These are phyloP conservation scores for Strigamia transsilvanica DNA, from an alignment of 2,888 invertebrate species.

Conservation along the genomic window DNA sequence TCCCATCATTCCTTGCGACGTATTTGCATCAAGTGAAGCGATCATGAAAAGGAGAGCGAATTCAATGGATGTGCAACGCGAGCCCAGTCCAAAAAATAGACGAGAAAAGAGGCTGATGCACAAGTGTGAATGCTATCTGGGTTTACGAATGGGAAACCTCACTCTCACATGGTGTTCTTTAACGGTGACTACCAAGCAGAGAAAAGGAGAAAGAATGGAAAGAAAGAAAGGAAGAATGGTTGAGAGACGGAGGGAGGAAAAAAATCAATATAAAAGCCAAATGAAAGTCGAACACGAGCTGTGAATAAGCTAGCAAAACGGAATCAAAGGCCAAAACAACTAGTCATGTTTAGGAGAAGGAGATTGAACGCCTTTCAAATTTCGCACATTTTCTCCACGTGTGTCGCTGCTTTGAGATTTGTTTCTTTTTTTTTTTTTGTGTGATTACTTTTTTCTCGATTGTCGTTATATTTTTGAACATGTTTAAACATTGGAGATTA, in stretches of 20 bases:
- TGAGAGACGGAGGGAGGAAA: not conserved
- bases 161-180: constrained; percentile 30
- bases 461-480: too few relatives aligned
- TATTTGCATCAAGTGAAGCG: constrained; percentile 21
- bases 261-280: constrained; percentile 26
- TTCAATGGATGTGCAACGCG: constrained; percentile 26
- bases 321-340: constrained; percentile 21
- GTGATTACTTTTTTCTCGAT: not conserved
- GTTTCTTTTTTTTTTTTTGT: not conserved
- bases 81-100: constrained; percentile 30
- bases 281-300: constrained; percentile 30
- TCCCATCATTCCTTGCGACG: constrained; percentile 20
- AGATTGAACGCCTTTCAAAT: not conserved
- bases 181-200: constrained; percentile 26
- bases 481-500: too few relatives aligned
- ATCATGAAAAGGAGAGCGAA: constrained; percentile 30
- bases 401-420: not conserved
- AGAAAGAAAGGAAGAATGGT: constrained; percentile 15
- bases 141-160: constrained; percentile 26
- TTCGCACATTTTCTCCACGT: not conserved
- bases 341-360: not conserved
- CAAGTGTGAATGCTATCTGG: constrained; percentile 30
- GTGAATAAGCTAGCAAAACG: constrained; percentile 21
- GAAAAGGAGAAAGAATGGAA: constrained; percentile 1
- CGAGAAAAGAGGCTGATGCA: constrained; percentile 24